Base-by-base conservation (phyloP, 2,113 vertebrate genomes). In the Eretmochelys imbricata region DNA sequence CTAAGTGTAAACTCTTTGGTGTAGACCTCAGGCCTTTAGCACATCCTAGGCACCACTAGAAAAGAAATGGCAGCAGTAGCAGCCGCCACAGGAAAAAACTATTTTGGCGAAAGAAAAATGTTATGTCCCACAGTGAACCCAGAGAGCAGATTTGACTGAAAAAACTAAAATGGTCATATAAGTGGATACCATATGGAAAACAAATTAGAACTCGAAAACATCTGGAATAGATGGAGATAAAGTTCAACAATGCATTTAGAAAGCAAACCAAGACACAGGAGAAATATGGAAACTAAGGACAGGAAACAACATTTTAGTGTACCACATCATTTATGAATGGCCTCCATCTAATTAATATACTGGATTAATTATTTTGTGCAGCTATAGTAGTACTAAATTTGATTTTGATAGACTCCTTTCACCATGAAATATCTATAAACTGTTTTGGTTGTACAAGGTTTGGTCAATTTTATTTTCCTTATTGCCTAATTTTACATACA, bases 131-230 rank as follows among this genome's bases (percentile, higher is more conserved):
- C 83, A 90, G 84, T 80, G 89, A 95, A 81, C 1, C 90, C 81
- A 89, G 82, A 86, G 89, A 50, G 72, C 90, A 95, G 87, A 93
- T 86, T 86, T 50, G 84, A 95, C 80, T 95, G 94, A 95, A 96
- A 2, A 80, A 94, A 90, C 72, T 89, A 84, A 95, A 96, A 93
- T 88, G 80, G 92, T 84, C 96, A 87, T 96, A 49, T 86, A 94
- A 96, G 90, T 75, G 87, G 94, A 94, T 93, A 96, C 95, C 93
- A 54, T 57, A 88, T 91, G 96, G 93, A 88, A 96, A 97, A 96
- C 94, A 97, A 96, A 97, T 97, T 94, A 96, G 91, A 90, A 88
- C 79, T 92, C n/a, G 55, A 93, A 94, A 95, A 94, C 95, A 97
- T 96, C 96, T 97, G 96, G 97, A 96, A 96, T 48, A 91, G 80